A percentile compares a stretch with the other conserved stretches of the same genome.
phyloP scores from a whole-genome alignment of 1,140 invertebrate genomes.

The Spodoptera litura region DNA sequence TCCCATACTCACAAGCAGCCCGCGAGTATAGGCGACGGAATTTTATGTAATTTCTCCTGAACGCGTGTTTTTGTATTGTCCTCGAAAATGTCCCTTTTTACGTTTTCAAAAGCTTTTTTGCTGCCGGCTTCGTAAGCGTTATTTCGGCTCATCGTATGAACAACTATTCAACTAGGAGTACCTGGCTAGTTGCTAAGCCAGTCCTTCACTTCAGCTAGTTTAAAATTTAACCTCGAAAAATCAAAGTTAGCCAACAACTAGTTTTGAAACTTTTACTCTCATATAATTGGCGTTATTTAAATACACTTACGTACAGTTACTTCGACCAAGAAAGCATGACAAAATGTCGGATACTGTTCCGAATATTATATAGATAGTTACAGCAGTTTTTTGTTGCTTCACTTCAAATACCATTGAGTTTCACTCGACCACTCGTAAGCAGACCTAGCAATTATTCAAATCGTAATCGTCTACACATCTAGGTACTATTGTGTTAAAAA shows the following conservation, averaged over 20 bases:
- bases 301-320: slow-evolving; percentile 33
- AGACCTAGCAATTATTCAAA: not conserved
- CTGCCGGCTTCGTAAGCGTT: slow-evolving; percentile 15
- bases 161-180: slow-evolving; percentile 12
- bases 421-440: not conserved
- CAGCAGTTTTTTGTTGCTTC: slow-evolving; percentile 36
- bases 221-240: not conserved
- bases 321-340: slow-evolving; percentile 57
- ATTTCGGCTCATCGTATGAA: slow-evolving; percentile 10
- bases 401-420: slow-evolving; percentile 22
- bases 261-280: slow-evolving; percentile 8
- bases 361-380: not conserved
- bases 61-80: not conserved
- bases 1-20: slow-evolving; percentile 28
- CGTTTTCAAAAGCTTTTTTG: slow-evolving; percentile 35
- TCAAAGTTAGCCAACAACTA: not conserved
- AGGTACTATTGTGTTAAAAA: not conserved
- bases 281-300: slow-evolving; percentile 23
- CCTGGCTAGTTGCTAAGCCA: slow-evolving; percentile 16
- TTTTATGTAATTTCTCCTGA: not conserved
- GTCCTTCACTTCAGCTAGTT: not conserved
- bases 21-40: not conserved
- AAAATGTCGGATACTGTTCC: slow-evolving; percentile 26
- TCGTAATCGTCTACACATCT: not conserved
- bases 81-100: slow-evolving; percentile 3